phyloP scores from a whole-genome alignment of 2,113 vertebrate species.

The Geococcyx californianus region DNA sequence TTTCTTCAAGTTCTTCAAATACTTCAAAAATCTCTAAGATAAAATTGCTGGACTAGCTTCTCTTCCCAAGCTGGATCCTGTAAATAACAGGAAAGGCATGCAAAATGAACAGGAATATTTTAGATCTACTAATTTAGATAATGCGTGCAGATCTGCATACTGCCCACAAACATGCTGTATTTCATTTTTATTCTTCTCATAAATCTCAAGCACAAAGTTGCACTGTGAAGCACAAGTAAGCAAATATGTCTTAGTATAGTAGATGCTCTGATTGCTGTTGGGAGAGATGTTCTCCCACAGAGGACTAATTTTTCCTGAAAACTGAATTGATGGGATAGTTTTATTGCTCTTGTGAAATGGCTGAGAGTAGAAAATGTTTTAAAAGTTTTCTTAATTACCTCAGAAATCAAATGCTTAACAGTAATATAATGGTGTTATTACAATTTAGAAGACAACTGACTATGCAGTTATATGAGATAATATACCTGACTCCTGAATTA shows the following conservation, averaged over 20 bases:
- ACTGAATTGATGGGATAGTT: conserved; percentile 12
- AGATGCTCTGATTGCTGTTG: neutral
- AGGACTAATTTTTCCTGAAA: conserved; percentile 43
- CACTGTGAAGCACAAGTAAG: conserved; percentile 44
- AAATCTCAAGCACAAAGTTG: conserved; percentile 43
- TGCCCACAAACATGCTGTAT: conserved; percentile 24
- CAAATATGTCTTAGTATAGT: conserved; percentile 34
- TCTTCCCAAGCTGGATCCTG: neutral
- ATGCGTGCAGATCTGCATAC: neutral
- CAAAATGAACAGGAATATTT: conserved; percentile 35
- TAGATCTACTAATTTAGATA: conserved; percentile 32
- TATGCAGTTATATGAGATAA: neutral
- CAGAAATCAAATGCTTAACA: conserved; percentile 35
- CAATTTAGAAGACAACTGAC: neutral
- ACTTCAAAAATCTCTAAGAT: neutral
- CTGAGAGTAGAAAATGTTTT: conserved; percentile 10
- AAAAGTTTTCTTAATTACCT: conserved; percentile 44
- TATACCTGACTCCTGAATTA: neutral
- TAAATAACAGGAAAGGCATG: neutral
- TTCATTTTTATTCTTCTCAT: conserved; percentile 41
- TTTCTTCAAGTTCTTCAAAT: neutral
- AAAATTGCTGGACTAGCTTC: neutral
- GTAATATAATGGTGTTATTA: neutral
- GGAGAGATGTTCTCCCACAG: conserved; percentile 29
- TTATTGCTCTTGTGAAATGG: conserved; percentile 36